phyloP scores from a whole-genome alignment of 2,888 invertebrate species.

The Trachelus iudaicus region DNA sequence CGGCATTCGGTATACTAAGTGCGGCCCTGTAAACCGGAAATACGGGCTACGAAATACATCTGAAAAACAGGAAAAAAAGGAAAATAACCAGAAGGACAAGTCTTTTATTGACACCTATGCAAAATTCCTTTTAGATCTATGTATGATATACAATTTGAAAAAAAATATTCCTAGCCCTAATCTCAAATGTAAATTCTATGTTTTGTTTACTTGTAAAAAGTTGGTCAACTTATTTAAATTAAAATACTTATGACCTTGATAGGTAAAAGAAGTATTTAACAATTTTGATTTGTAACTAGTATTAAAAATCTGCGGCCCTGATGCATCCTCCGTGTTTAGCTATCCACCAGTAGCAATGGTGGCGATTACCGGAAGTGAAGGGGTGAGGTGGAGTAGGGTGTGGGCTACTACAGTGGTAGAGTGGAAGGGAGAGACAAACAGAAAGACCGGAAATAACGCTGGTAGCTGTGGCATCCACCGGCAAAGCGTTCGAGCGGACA shows the following conservation, averaged over 20 bases:
- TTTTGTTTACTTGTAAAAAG: not conserved
- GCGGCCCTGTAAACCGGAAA: not conserved
- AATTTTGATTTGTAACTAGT: not conserved
- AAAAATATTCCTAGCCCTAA: not conserved
- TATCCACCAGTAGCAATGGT: constrained; percentile 31
- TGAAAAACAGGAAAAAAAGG: not conserved
- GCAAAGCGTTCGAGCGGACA: constrained; percentile 35
- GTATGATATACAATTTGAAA: not conserved
- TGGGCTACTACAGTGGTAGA: constrained; percentile 33
- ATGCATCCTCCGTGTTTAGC: constrained; percentile 38
- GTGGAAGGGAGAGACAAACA: constrained; percentile 28
- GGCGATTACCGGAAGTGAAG: constrained; percentile 39
- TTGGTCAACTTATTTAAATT: not conserved
- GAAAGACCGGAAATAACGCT: constrained; percentile 58
- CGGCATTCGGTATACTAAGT: not conserved
- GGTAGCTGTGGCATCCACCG: constrained; percentile 53
- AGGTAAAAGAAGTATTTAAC: not conserved
- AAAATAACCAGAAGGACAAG: not conserved
- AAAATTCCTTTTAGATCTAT: not conserved
- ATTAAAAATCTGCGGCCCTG: constrained; percentile 28
- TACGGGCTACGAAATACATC: not conserved
- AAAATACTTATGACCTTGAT: not conserved
- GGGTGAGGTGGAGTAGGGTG: constrained; percentile 23
- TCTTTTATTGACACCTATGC: not conserved
- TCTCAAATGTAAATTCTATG: not conserved